Conservation (phyloP, 2,113 vertebrate species). For the Formicarius rufipectus region DNA sequence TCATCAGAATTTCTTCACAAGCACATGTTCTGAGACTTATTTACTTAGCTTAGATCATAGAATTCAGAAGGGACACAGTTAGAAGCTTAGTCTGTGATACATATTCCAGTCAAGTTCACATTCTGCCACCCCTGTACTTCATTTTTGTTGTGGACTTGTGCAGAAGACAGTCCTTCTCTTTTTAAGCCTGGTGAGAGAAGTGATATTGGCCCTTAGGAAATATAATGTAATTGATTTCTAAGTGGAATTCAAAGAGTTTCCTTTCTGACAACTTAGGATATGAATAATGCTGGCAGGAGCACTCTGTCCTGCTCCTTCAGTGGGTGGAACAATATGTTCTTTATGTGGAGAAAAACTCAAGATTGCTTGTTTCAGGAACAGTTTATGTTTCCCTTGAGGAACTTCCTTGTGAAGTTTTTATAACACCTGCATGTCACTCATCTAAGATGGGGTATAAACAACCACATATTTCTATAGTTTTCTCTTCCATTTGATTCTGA, state of each 20-base stretch:
- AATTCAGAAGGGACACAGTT: background rate
- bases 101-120: background rate
- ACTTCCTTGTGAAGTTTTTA: background rate
- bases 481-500: background rate
- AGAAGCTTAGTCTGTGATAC: background rate
- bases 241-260: constrained; percentile 48
- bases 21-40: background rate
- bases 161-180: background rate
- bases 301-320: constrained; percentile 9
- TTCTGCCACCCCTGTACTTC: background rate
- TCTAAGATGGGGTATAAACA: constrained; percentile 6
- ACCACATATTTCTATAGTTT: background rate
- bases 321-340: constrained; percentile 55
- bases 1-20: background rate
- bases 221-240: constrained; percentile 7
- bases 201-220: background rate
- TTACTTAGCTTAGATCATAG: background rate
- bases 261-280: constrained; percentile 26
- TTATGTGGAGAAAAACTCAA: constrained; percentile 1
- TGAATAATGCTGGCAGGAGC: constrained; percentile 55
- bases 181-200: background rate
- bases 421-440: constrained; percentile 29
- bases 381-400: constrained; percentile 27
- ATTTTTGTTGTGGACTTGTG: background rate
- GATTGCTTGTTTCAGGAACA: constrained; percentile 1